These are phyloP conservation scores for Oriolus oriolus DNA, from an alignment of 2,113 vertebrate species.

Conservation along the genomic window DNA sequence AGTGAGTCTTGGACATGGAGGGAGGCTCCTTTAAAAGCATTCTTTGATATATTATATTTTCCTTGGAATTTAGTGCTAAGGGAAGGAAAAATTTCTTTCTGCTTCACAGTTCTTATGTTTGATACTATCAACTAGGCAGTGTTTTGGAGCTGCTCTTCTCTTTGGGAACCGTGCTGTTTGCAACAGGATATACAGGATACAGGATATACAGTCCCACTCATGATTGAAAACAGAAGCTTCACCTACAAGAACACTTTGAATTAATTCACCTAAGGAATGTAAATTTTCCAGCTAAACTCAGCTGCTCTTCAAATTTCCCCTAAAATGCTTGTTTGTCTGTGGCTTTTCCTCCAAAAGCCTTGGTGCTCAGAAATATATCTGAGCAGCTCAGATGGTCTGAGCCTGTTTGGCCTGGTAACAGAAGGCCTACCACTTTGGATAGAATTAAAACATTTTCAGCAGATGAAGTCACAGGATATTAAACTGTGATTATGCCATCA, in stretches of 20 bases:
- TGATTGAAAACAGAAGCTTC: background rate
- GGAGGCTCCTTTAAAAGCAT: background rate
- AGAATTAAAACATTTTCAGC: background rate
- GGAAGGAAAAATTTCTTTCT: background rate
- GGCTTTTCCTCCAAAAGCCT: background rate
- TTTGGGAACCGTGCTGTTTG: background rate
- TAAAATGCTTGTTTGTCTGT: background rate
- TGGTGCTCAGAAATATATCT: background rate
- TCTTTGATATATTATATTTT: background rate
- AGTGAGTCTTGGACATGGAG: background rate
- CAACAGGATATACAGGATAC: background rate
- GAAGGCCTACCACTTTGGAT: background rate
- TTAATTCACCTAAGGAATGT: background rate
- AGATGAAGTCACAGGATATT: background rate
- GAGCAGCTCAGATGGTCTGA: background rate
- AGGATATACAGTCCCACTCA: background rate
- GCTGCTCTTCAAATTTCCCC: background rate
- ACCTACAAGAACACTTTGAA: background rate
- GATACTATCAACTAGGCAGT: background rate
- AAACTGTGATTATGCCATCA: background rate
- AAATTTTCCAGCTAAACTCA: background rate
- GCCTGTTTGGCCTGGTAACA: background rate
- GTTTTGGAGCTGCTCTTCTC: background rate
- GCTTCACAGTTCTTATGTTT: background rate
- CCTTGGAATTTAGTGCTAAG: background rate